phyloP scores from a whole-genome alignment of 2,888 invertebrate species.

The Caenorhabditis parvicauda region DNA sequence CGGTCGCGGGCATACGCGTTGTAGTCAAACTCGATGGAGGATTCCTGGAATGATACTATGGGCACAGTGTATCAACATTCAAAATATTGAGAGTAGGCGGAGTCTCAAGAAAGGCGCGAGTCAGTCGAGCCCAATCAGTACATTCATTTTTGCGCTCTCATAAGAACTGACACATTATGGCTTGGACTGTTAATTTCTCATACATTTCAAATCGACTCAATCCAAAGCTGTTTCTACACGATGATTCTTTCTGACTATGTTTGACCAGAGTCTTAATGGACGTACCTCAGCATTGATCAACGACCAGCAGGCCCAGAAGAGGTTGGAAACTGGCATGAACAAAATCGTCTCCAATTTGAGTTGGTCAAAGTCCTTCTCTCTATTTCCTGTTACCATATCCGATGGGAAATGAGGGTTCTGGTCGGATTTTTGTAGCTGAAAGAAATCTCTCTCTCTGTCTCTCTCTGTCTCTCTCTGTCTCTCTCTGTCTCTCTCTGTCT shows the following conservation, averaged over 20 bases:
- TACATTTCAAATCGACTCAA: too few species aligned
- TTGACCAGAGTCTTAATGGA: too few species aligned
- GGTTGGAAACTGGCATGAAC: slow-evolving; percentile 45
- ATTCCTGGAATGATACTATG: slow-evolving; percentile 13
- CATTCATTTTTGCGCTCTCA: too few species aligned
- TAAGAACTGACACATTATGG: too few species aligned
- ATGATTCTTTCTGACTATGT: too few species aligned
- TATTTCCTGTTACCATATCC: slow-evolving; percentile 39
- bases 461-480: too few species aligned
- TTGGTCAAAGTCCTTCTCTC: slow-evolving; percentile 25
- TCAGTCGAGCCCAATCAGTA: too few species aligned
- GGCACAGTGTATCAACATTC: not conserved
- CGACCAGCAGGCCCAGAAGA: slow-evolving; percentile 48
- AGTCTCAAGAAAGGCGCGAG: too few species aligned
- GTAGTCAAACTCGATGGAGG: slow-evolving; percentile 38
- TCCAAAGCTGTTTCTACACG: too few species aligned
- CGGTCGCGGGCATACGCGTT: slow-evolving; percentile 42
- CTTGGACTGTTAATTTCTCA: too few species aligned
- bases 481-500: not conserved
- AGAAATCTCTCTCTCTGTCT: slow-evolving; percentile 6
- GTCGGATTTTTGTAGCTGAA: slow-evolving; percentile 27
- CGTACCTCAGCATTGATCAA: slow-evolving; percentile 39
- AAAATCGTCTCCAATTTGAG: slow-evolving; percentile 34
- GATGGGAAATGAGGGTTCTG: slow-evolving; percentile 39
- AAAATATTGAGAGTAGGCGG: not conserved